Base-by-base conservation (phyloP, 2,113 vertebrate genomes). In the mouse (Mus musculus) region DNA sequence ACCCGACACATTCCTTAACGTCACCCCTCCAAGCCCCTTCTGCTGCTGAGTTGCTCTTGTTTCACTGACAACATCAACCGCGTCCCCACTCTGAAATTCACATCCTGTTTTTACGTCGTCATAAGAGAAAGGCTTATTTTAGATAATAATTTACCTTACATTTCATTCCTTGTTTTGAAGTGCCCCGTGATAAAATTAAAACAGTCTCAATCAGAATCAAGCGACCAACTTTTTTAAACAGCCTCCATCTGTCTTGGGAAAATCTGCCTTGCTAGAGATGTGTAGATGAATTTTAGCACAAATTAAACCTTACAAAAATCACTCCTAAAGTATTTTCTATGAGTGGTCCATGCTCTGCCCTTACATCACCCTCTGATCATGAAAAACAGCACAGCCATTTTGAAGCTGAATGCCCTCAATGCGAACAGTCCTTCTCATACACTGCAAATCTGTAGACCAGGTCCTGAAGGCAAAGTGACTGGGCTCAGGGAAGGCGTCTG, bases 151-250 rank as follows among this genome's bases (percentile, higher is more conserved):
- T 86, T 91, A 96, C 90, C 94, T 96, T 95, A 89, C 19, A 81
- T 95, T 96, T 95, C 95, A 94, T 78, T 92, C 72, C 61, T 91
- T 90, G 49, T 93, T 96, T 96, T 95, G 82, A 95, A 97, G 72
- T 89, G 67, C 65, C 94, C 93, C 65, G 76, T 94, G 97, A 95
- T 88, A 96, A 98, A 96, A 97, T 97, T 95, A 97, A 97, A 97
- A 84, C 89, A 71, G 77, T 89, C 86, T 84, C 94, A 91, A 92
- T 94, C 93, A 94, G 77, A 97, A 93, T 95, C 90, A 95, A 65
- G 90, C 98, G 98, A 97, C 97, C 97, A 98, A 97, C 88, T 88
- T 96, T 96, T 96, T 98, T 95, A 98, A 98, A 98, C 96, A 97
- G 89, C 78, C 71, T 96, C 97, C 98, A 97, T 98, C 98, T 98